Evolutionary conservation across 2,113 vertebrate genomes (phyloP).

Genomic region (Corythornis cristatus): DNA sequence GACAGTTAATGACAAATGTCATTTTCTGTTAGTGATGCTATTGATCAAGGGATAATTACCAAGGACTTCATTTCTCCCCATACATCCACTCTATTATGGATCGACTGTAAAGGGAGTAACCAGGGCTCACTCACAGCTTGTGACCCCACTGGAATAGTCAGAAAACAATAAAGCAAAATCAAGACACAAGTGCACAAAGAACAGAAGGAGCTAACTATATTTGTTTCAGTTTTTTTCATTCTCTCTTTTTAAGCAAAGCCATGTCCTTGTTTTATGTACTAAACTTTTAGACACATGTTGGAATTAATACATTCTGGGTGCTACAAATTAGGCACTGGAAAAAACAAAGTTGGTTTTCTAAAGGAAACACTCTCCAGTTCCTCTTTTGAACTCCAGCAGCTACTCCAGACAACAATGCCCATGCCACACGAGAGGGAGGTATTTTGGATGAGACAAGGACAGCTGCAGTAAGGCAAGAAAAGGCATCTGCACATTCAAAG

Average conservation of each 20-base stretch:
- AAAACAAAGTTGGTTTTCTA: not conserved
- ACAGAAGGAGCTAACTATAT: not conserved
- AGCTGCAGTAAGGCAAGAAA: not conserved
- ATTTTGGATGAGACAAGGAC: not conserved
- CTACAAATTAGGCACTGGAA: not conserved
- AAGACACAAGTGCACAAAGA: not conserved
- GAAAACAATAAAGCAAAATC: not conserved
- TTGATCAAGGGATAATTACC: not conserved
- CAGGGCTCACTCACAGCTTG: not conserved
- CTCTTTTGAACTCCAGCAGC: not conserved
- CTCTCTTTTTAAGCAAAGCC: not conserved
- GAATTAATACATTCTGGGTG: not conserved
- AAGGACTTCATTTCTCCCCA: not conserved
- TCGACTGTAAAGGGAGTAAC: not conserved
- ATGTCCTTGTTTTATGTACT: rapidly evolving
- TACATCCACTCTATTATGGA: not conserved
- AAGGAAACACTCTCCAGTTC: not conserved
- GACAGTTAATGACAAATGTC: not conserved
- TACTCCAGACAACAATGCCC: not conserved
- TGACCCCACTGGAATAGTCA: rapidly evolving
- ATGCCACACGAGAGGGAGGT: rapidly evolving
- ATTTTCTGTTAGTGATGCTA: not conserved
- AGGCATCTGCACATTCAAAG: not conserved
- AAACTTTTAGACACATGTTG: not conserved
- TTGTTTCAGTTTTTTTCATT: not conserved